Percentiles rank a stretch among this genome's conserved stretches.
Conservation (phyloP, 2,113 vertebrate genomes). For the Carassius auratus region DNA sequence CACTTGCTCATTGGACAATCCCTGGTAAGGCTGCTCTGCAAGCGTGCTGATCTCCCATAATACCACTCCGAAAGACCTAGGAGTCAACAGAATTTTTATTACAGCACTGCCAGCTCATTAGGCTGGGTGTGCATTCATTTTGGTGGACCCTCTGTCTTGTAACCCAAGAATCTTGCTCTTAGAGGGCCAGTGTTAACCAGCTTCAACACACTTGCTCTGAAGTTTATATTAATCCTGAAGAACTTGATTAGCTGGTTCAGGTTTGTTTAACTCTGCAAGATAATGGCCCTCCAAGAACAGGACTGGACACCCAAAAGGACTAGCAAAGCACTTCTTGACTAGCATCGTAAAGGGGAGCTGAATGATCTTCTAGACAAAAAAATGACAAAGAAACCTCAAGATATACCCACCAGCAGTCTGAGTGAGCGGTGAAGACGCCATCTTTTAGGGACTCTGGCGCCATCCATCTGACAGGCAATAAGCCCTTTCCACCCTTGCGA, state of each 20-base stretch:
- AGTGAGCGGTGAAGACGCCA: conserved; percentile 92
- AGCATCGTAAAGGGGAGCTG: background rate
- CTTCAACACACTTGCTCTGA: background rate
- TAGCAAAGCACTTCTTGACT: background rate
- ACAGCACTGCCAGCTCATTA: background rate
- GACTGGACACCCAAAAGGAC: background rate
- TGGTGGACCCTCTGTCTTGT: too few species aligned
- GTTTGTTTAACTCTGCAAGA: background rate
- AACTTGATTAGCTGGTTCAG: background rate
- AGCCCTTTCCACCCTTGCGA: conserved; percentile 94
- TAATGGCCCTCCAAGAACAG: background rate
- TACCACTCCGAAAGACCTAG: conserved; percentile 96
- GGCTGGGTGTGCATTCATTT: background rate
- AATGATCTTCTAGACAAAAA: too few species aligned
- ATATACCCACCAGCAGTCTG: conserved; percentile 90
- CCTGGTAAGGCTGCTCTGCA: conserved; percentile 97
- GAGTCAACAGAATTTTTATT: background rate
- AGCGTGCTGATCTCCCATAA: conserved; percentile 96
- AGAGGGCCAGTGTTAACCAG: background rate
- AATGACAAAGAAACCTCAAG: background rate
- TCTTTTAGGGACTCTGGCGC: conserved; percentile 95
- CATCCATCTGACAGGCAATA: conserved; percentile 98
- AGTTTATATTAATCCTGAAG: background rate
- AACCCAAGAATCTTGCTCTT: background rate
- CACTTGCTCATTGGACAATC: conserved; percentile 96